Evolutionary conservation across 2,113 vertebrate species (phyloP).

Genomic region (Brevimyrus niger): DNA sequence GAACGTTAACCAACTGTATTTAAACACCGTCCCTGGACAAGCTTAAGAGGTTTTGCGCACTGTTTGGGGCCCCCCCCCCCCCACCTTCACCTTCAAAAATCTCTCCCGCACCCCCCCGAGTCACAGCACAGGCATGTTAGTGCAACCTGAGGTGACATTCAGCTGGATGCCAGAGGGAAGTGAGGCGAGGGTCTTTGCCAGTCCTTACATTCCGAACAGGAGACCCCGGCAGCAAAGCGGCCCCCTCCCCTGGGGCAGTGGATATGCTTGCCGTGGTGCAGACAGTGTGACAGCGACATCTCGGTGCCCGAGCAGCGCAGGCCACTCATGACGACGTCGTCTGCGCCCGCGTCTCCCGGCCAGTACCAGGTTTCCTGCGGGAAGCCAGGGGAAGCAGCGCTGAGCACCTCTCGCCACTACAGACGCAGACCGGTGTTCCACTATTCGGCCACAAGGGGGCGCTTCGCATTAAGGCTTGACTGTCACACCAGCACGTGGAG

Average conservation of each 20-base stretch:
- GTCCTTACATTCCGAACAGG: conserved; percentile 76
- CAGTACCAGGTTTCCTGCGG: conserved; percentile 92
- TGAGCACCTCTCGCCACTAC: no score
- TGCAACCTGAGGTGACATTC: neutral
- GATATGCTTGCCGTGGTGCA: conserved; percentile 69
- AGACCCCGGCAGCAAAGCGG: conserved; percentile 77
- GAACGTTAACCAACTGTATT: no score
- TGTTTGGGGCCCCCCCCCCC: no score
- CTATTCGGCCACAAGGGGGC: conserved; percentile 22
- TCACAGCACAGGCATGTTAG: neutral
- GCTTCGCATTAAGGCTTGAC: neutral
- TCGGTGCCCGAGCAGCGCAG: conserved; percentile 90
- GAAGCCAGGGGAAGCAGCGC: neutral
- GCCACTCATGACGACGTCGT: conserved; percentile 80
- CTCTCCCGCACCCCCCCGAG: neutral
- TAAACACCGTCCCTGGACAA: no score
- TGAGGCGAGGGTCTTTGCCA: neutral
- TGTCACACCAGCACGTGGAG: neutral
- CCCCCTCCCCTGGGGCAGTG: conserved; percentile 72
- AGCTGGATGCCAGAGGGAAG: neutral
- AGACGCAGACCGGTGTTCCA: neutral
- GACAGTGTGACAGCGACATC: conserved; percentile 83
- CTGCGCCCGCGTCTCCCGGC: conserved; percentile 59
- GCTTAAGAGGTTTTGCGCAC: no score
- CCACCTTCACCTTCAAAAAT: no score